Conservation (phyloP, 2,797 vertebrate genomes). For the Alouatta caraya region DNA sequence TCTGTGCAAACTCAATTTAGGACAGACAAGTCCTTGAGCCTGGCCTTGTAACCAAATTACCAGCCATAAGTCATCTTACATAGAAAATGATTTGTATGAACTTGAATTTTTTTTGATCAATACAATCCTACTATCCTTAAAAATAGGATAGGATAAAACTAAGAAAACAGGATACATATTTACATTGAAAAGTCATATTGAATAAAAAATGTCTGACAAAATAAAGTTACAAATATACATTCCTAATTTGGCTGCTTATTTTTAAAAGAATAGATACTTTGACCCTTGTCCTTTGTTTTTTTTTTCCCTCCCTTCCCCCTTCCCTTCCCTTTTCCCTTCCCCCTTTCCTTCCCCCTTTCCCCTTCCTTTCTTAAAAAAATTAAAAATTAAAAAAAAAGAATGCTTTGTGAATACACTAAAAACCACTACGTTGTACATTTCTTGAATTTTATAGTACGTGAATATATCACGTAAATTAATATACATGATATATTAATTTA, state of each 20-base stretch:
- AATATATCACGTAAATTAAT: background rate
- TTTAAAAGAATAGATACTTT: slow-evolving; percentile 8
- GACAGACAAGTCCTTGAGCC: background rate
- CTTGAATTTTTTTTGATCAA: slow-evolving; percentile 22
- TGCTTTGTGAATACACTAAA: background rate
- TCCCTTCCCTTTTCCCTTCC: no score
- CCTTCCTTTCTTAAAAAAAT: no score
- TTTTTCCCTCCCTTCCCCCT: no score
- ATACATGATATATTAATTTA: background rate
- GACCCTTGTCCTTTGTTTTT: no score
- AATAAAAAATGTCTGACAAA: background rate
- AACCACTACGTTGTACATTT: background rate
- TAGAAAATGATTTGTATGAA: slow-evolving; percentile 20
- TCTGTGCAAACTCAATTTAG: background rate
- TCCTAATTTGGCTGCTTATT: slow-evolving; percentile 34
- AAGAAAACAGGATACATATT: background rate
- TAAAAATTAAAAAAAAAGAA: no score
- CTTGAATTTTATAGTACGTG: slow-evolving; percentile 31
- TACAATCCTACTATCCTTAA: background rate
- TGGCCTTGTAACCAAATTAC: background rate
- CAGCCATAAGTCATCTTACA: background rate
- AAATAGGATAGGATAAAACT: background rate
- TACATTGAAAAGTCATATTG: background rate
- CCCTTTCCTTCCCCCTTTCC: no score
- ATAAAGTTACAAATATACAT: background rate